A percentile compares a stretch with the other conserved stretches of the same genome.
These are phyloP conservation scores for Aleiodes sp. DNA, from an alignment of 1,140 invertebrate species.

Conservation along the genomic window DNA sequence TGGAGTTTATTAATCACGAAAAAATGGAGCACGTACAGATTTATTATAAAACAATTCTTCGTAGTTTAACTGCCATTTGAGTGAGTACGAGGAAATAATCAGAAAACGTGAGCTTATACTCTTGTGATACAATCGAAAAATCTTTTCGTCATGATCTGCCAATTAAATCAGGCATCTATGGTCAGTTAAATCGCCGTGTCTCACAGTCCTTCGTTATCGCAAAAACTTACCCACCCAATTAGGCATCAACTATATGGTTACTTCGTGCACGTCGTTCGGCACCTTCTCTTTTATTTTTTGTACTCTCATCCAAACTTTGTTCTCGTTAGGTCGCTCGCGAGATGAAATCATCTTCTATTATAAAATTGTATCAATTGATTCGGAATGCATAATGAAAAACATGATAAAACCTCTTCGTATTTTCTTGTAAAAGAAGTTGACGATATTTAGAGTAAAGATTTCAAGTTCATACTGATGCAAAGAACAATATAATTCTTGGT, in stretches of 20 bases:
- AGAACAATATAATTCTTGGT: conserved; percentile 18
- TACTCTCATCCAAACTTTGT: not conserved
- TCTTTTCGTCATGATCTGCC: conserved; percentile 26
- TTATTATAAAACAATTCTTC: not conserved
- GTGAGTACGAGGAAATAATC: conserved; percentile 1
- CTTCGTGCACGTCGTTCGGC: conserved; percentile 1
- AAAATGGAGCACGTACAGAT: no score
- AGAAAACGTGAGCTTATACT: not conserved
- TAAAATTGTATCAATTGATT: no score
- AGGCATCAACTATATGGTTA: conserved; percentile 29
- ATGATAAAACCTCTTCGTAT: not conserved
- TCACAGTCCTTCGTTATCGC: conserved; percentile 20
- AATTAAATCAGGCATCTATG: conserved; percentile 35
- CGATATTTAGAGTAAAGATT: not conserved
- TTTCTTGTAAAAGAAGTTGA: not conserved
- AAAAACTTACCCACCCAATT: conserved; percentile 36
- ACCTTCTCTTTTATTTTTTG: conserved; percentile 20
- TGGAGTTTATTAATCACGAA: no score
- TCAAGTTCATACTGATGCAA: not conserved
- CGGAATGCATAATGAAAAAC: no score
- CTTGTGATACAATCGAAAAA: conserved; percentile 5
- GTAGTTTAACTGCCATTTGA: not conserved
- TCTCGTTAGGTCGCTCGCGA: not conserved
- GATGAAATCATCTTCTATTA: no score
- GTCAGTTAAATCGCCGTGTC: conserved; percentile 9